Base-by-base conservation (phyloP, 2,113 vertebrate species). In the Sakesphorus luctuosus region DNA sequence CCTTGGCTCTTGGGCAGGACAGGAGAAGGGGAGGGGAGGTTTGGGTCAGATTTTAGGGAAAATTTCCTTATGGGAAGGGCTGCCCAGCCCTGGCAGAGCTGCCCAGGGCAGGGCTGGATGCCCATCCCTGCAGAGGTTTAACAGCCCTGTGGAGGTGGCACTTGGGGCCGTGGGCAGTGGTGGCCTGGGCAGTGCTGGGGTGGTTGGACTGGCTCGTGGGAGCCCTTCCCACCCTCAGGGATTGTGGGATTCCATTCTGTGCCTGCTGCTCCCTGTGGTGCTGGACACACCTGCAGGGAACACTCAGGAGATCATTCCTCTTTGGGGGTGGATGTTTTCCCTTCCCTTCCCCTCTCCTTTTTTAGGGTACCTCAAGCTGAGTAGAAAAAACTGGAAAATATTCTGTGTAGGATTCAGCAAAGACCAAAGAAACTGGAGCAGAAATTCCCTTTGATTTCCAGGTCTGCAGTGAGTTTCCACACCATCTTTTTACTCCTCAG, bases 271-370 rank as follows among this genome's bases (percentile, higher is more conserved):
- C 2, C 2, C 55, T 59, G 17, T 2, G 14, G 17, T 35, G 44
- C 47, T 19, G 61, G 84, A 28, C 49, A 28, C 52, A 5, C 11
- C n/a, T 31, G 26, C 23, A 67, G 6, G 19, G 49, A 13, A 44
- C 36, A 24, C 40, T 17, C 44, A 53, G 52, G 35, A 56, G n/a
- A 18, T 47, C 13, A 2, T 52, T 52, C 25, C 13, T 11, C 29
- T 40, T 47, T 73, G 8, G 7, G 7, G 43, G 20, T 5, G 19
- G 1, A 0, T 2, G 21, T 91, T 73, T 59, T 14, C 18, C 8
- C 38, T 75, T 71, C 62, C 36, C 21, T 82, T 26, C 58, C 16
- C 26, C 17, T 1, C 33, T 59, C 21, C 2, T 0, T 25, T 90
- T 73, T 49, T 23, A 31, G n/a, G 55, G 31, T 18, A 20, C 21